These are phyloP conservation scores for Serripes groenlandicus DNA, from an alignment of 2,888 invertebrate species.

Conservation along the genomic window DNA sequence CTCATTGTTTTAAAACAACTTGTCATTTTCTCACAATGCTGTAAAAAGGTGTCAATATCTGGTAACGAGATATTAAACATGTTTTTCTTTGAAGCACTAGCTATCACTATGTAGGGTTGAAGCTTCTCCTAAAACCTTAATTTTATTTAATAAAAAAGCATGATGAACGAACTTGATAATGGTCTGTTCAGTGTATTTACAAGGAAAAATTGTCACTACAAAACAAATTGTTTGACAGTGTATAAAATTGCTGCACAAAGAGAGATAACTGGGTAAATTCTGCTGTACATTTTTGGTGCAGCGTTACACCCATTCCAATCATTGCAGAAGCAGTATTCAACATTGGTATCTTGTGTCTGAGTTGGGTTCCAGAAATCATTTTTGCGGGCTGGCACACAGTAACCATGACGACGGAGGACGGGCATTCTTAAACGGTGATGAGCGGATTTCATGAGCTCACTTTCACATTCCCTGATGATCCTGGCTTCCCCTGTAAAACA, in stretches of 20 bases:
- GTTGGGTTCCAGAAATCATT: constrained; percentile 82
- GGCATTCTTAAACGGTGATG: constrained; percentile 84
- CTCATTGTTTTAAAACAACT: too few relatives aligned
- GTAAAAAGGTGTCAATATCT: too few relatives aligned
- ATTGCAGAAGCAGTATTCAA: constrained; percentile 86
- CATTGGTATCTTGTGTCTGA: constrained; percentile 73
- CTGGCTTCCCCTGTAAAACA: constrained; percentile 83
- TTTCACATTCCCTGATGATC: constrained; percentile 85
- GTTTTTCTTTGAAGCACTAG: too few relatives aligned
- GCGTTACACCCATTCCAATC: constrained; percentile 86
- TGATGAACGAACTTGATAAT: too few relatives aligned
- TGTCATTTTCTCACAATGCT: too few relatives aligned
- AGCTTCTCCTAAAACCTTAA: too few relatives aligned
- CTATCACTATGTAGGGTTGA: too few relatives aligned
- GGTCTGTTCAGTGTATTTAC: too few relatives aligned
- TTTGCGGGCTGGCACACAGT: constrained; percentile 84
- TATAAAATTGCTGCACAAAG: constrained; percentile 39
- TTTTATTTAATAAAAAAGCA: too few relatives aligned
- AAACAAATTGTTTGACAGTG: constrained; percentile 14
- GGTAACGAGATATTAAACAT: too few relatives aligned
- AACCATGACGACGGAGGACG: constrained; percentile 85
- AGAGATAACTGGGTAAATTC: constrained; percentile 48
- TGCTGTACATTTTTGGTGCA: constrained; percentile 55
- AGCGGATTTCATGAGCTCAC: constrained; percentile 79
- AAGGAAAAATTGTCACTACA: constrained; percentile 3